phyloP scores from a whole-genome alignment of 2,888 invertebrate species.

The Spodoptera littoralis region DNA sequence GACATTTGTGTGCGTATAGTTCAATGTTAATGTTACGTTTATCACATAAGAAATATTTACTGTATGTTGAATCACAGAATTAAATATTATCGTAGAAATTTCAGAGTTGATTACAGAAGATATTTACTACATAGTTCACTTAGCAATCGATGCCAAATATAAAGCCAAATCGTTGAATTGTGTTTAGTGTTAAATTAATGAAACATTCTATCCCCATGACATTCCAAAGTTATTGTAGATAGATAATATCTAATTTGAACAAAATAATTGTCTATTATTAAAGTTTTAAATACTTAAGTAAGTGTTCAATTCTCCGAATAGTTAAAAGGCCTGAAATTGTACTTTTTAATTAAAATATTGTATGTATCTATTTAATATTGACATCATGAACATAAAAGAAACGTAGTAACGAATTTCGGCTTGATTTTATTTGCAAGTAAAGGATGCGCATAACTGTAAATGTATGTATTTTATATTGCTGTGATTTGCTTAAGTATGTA shows the following conservation, averaged over 20 bases:
- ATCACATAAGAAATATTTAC: conserved; percentile 26
- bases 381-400: conserved; percentile 23
- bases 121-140: not conserved
- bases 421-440: conserved; percentile 29
- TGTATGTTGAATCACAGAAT: conserved; percentile 19
- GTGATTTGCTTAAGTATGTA: conserved; percentile 34
- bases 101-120: too few species aligned
- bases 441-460: conserved; percentile 3
- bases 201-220: conserved; percentile 56
- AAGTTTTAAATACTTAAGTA: conserved; percentile 62
- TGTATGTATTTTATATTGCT: conserved; percentile 34
- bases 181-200: conserved; percentile 27
- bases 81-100: not conserved
- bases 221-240: conserved; percentile 70
- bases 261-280: conserved; percentile 71
- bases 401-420: conserved; percentile 18
- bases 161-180: conserved; percentile 47
- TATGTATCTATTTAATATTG: conserved; percentile 26
- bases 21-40: conserved; percentile 33
- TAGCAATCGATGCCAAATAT: conserved; percentile 51
- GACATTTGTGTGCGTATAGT: conserved; percentile 15
- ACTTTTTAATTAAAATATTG: conserved; percentile 41
- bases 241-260: conserved; percentile 62
- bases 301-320: conserved; percentile 69
- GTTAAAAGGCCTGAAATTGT: conserved; percentile 52